Evolutionary conservation across 2,113 vertebrate species (phyloP).

Genomic region (Seriola dumerili): DNA sequence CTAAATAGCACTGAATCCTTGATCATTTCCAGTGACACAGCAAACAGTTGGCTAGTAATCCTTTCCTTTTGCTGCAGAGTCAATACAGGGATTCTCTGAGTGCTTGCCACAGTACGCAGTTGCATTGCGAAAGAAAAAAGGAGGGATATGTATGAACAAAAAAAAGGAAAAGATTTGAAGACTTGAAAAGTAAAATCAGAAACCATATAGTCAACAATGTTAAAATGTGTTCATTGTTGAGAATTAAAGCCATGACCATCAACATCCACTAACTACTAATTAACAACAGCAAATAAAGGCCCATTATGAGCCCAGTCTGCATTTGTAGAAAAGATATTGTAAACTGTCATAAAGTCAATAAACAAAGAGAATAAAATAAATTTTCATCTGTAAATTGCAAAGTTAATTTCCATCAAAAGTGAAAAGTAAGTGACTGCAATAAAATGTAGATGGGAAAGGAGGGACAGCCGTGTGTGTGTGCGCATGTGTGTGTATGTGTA

Average conservation of each 20-base stretch:
- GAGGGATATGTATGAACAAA: background rate
- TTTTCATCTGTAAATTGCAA: background rate
- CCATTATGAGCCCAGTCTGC: background rate
- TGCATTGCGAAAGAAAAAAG: conserved; percentile 19
- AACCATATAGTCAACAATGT: background rate
- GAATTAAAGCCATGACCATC: background rate
- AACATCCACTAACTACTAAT: background rate
- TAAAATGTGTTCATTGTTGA: background rate
- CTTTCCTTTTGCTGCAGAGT: conserved; percentile 28
- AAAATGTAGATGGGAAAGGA: conserved; percentile 39
- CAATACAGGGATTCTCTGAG: conserved; percentile 35
- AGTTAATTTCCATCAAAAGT: background rate
- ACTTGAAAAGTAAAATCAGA: background rate
- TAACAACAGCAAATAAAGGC: background rate
- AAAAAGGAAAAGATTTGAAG: conserved; percentile 3
- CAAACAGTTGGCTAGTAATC: conserved; percentile 40
- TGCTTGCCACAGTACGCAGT: background rate
- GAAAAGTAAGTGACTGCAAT: conserved; percentile 14
- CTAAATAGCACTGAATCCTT: background rate
- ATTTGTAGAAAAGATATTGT: background rate
- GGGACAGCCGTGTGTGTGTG: background rate
- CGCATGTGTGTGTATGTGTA: background rate
- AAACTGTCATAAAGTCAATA: background rate
- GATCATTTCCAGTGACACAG: conserved; percentile 36
- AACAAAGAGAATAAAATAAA: background rate